Evolutionary conservation across 2,113 vertebrate genomes (phyloP).

Genomic region (Motacilla alba): DNA sequence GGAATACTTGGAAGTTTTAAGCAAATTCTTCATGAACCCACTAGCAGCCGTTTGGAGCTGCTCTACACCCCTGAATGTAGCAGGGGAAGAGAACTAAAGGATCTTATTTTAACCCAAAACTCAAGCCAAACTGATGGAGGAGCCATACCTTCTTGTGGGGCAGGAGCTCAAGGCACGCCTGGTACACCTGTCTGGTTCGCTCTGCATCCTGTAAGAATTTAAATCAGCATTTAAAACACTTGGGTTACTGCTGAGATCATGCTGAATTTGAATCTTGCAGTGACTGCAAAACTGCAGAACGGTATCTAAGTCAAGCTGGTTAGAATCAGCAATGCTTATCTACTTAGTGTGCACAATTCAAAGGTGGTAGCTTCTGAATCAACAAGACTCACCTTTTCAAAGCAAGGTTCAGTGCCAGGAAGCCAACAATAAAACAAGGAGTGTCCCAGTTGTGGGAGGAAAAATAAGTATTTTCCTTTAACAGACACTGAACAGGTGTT

Average conservation of each 20-base stretch:
- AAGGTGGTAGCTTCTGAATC: not conserved
- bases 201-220: slow-evolving; percentile 82
- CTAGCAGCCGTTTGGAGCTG: not conserved
- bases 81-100: accelerated
- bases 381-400: not conserved
- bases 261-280: not conserved
- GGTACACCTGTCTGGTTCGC: slow-evolving; percentile 92
- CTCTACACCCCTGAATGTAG: not conserved
- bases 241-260: not conserved
- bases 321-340: not conserved
- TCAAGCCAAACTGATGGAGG: not conserved
- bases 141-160: slow-evolving; percentile 94
- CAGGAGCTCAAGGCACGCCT: slow-evolving; percentile 91
- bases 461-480: not conserved
- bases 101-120: not conserved
- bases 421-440: not conserved
- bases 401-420: not conserved
- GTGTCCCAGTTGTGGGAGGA: accelerated
- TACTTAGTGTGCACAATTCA: not conserved
- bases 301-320: not conserved
- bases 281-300: not conserved
- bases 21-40: not conserved
- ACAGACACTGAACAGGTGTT: not conserved
- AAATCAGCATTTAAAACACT: not conserved
- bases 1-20: not conserved